These are phyloP conservation scores for Busseola fusca DNA, from an alignment of 2,888 invertebrate genomes.

Conservation along the genomic window DNA sequence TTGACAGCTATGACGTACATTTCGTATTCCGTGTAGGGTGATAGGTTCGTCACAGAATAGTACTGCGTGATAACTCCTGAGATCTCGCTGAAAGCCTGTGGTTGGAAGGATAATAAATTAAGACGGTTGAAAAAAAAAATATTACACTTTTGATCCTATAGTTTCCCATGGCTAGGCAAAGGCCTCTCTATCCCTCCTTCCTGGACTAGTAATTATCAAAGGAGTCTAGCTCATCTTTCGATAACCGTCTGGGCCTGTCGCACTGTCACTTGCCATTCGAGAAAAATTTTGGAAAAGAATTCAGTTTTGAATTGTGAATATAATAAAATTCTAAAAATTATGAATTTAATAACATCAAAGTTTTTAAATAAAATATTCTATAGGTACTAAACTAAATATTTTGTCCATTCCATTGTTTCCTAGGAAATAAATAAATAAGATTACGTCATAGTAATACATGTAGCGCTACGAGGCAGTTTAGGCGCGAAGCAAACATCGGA, in stretches of 20 bases:
- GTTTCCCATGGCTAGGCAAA: background rate
- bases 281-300: background rate
- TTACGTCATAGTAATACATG: background rate
- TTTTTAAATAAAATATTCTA: background rate
- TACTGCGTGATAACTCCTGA: slow-evolving; percentile 97
- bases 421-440: background rate
- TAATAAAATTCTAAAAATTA: background rate
- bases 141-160: background rate
- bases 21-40: slow-evolving; percentile 98
- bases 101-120: background rate
- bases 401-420: background rate
- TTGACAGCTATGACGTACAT: slow-evolving; percentile 98
- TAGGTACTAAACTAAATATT: background rate
- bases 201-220: background rate
- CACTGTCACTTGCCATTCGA: background rate
- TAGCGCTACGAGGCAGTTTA: background rate
- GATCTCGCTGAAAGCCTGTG: slow-evolving; percentile 96
- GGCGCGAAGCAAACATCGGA: background rate
- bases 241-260: background rate
- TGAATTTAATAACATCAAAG: background rate
- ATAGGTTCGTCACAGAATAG: slow-evolving; percentile 96
- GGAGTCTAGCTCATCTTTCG: no score
- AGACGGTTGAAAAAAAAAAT: background rate
- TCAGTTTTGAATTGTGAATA: background rate
- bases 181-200: background rate